phyloP scores from a whole-genome alignment of 2,888 invertebrate genomes.

The Sesamia inferens region DNA sequence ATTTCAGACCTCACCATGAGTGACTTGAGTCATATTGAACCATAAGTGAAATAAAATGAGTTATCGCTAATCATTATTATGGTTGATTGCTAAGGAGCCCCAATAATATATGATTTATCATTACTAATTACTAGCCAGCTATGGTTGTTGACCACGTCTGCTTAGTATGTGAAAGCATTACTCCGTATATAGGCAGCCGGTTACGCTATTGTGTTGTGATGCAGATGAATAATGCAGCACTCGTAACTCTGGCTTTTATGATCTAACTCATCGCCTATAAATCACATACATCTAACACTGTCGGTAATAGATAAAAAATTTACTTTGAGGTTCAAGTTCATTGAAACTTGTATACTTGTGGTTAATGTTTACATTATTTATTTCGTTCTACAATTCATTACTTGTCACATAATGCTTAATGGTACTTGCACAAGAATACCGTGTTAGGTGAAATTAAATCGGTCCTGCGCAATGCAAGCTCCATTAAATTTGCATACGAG shows the following conservation, averaged over 20 bases:
- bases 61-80: slow-evolving; percentile 27
- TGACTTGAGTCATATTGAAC: neutral
- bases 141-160: slow-evolving; percentile 69
- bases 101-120: slow-evolving; percentile 58
- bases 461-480: slow-evolving; percentile 30
- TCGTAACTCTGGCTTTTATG: slow-evolving; percentile 76
- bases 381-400: slow-evolving; percentile 9
- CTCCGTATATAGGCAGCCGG: slow-evolving; percentile 65
- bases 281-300: slow-evolving; percentile 66
- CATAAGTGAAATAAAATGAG: neutral
- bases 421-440: slow-evolving; percentile 13
- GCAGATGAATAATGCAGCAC: slow-evolving; percentile 79
- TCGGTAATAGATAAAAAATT: slow-evolving; percentile 62
- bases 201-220: slow-evolving; percentile 75
- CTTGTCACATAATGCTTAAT: neutral
- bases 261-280: slow-evolving; percentile 71
- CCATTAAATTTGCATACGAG: slow-evolving; percentile 30
- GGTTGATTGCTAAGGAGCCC: slow-evolving; percentile 23
- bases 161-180: slow-evolving; percentile 74
- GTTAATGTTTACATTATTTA: slow-evolving; percentile 13
- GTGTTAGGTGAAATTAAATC: slow-evolving; percentile 24
- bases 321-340: slow-evolving; percentile 66
- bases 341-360: slow-evolving; percentile 44
- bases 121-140: slow-evolving; percentile 60
- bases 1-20: neutral